Conservation (phyloP, 2,113 vertebrate species). For the Pelecanus crispus region DNA sequence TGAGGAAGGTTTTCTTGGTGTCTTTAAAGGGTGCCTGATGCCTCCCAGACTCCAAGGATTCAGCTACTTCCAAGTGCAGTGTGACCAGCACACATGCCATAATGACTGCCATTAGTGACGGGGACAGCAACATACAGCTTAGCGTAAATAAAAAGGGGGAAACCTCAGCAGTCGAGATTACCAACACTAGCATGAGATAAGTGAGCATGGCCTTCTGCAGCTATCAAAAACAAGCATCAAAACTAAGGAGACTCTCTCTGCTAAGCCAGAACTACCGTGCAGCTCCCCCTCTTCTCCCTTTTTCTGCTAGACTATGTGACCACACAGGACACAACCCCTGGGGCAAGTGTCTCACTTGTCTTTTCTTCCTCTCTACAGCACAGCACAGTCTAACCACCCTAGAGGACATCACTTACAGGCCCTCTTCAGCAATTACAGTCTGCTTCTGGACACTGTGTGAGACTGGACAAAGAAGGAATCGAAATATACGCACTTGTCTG, state of each 20-base stretch:
- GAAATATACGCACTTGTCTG: not conserved
- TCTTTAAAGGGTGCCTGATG: not conserved
- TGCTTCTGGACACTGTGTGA: not conserved
- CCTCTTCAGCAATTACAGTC: not conserved
- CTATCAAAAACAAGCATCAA: not conserved
- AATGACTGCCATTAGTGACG: not conserved
- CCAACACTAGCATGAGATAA: not conserved
- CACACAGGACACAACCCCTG: too few relatives aligned
- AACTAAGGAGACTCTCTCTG: not conserved
- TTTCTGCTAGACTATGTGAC: not conserved
- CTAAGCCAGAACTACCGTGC: not conserved
- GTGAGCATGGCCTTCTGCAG: not conserved
- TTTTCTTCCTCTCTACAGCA: not conserved
- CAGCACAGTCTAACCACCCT: not conserved
- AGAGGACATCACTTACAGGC: not conserved
- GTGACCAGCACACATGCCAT: fast-evolving
- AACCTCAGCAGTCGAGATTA: not conserved
- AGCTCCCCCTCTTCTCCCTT: not conserved
- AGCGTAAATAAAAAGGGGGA: not conserved
- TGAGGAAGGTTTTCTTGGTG: not conserved
- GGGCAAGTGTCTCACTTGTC: not conserved
- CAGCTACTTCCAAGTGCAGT: not conserved
- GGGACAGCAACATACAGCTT: not conserved
- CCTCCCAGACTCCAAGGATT: not conserved
- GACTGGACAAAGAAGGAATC: not conserved